A percentile compares a stretch with the other conserved stretches of the same genome.
Evolutionary conservation across 2,888 invertebrate genomes (phyloP).

Genomic region (Macaria liturata): DNA sequence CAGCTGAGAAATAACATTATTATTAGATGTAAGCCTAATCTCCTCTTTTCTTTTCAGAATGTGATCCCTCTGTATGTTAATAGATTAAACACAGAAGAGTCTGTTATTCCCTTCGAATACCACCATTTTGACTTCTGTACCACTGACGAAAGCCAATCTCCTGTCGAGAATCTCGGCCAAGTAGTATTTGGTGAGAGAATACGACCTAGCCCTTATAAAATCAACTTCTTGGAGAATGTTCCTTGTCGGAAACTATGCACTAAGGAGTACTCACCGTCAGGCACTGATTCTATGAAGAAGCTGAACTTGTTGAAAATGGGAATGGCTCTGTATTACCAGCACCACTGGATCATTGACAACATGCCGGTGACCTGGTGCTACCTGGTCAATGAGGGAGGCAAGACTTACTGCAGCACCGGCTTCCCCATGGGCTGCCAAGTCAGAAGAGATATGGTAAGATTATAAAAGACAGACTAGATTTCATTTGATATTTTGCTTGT

Average conservation of each 20-base stretch:
- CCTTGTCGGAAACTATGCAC: slow-evolving; percentile 84
- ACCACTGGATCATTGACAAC: slow-evolving; percentile 99
- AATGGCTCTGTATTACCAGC: slow-evolving; percentile 97
- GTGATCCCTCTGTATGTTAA: slow-evolving; percentile 96
- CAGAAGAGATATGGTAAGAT: slow-evolving; percentile 79
- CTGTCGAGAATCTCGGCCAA: slow-evolving; percentile 98
- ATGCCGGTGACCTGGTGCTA: slow-evolving; percentile 99
- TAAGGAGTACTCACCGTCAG: slow-evolving; percentile 88
- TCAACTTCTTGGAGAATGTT: slow-evolving; percentile 90
- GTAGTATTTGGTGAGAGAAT: slow-evolving; percentile 99
- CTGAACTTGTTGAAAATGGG: slow-evolving; percentile 94
- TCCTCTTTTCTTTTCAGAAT: slow-evolving; percentile 85
- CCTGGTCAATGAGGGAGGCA: slow-evolving; percentile 86
- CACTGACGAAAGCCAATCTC: slow-evolving; percentile 89
- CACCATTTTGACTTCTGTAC: slow-evolving; percentile 98
- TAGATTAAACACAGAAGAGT: slow-evolving; percentile 98
- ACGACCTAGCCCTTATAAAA: slow-evolving; percentile 95
- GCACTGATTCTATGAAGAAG: slow-evolving; percentile 85
- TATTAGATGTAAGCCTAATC: no score
- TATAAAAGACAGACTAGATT: not conserved
- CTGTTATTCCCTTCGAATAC: slow-evolving; percentile 99
- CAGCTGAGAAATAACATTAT: no score
- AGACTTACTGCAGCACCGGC: slow-evolving; percentile 95
- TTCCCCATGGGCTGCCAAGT: slow-evolving; percentile 99
- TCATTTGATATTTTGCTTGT: no score